Evolutionary conservation across 2,797 vertebrate genomes (phyloP), one percentile per base, ranked within the genome.

Genomic region (Notolabrus celidotus): DNA sequence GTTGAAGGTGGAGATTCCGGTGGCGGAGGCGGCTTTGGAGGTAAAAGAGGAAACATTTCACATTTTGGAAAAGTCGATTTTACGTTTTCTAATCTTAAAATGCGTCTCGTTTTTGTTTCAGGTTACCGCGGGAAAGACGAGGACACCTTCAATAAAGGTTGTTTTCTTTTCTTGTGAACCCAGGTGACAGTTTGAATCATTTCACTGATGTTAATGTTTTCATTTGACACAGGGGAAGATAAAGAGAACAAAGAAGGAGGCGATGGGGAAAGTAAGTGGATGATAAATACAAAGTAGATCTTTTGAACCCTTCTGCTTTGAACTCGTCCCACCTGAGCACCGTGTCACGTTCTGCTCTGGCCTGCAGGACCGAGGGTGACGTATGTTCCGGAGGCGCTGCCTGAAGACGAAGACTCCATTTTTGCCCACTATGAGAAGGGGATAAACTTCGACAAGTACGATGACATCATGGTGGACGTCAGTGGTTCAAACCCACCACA

Each of bases 371-470:
- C 95, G 0, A 96, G 66, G 78, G 95, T 99, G 75, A 96, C 94
- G 0, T 99, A 99, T 0, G 55, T 99, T 20, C 98, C 98, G 0
- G 96, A 96, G 0, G 88, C 95, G 7, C 96, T 97, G 6, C 91
- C 96, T 12, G 95, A 96, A 10, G 93, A 95, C 12, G 98, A 99
- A 31, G 83, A 86, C 4, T 86, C 94, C 1, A 93, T 99, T 57
- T 99, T 99, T 85, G 83, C 95, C 49, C 96, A 81, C 69, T 97
- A 97, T 15, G 73, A 95, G 73, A 92, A 92, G 0, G 98, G 98
- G 61, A 96, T 97, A 59, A 98, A 99, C 87, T 99, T 99, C 75
- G 88, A 96, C 67, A 99, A 98, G 87, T 99, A 99, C 6, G 97
- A 99, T 52, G 93, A 96, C 23, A 97, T 96, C 2, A 2, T 90